Evolutionary conservation across 2,797 vertebrate species (phyloP).

Genomic region (Leptoclinus maculatus): DNA sequence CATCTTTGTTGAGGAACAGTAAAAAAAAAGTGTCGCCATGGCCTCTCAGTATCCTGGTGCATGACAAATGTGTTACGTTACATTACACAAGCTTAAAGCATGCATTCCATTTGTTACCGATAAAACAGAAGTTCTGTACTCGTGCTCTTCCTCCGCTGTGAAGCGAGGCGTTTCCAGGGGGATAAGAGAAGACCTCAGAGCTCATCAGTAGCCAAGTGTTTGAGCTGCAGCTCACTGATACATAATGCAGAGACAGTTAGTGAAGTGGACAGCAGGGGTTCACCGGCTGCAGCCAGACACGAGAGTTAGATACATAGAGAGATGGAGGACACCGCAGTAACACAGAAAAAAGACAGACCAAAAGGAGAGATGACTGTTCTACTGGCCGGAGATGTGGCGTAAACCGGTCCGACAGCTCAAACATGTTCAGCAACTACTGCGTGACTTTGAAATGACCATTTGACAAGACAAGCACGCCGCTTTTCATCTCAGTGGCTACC

Average conservation of each 20-base stretch:
- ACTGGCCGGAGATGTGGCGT: not conserved
- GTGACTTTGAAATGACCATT: slow-evolving; percentile 28
- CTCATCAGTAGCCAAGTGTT: slow-evolving; percentile 42
- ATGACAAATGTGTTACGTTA: not conserved
- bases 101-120: slow-evolving; percentile 26
- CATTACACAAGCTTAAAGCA: not conserved
- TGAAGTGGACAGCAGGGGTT: slow-evolving; percentile 51
- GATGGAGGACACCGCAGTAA: not conserved
- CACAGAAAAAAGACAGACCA: slow-evolving; percentile 6
- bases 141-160: not conserved
- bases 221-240: slow-evolving; percentile 47
- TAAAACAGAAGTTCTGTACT: slow-evolving; percentile 10
- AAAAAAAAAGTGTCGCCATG: slow-evolving; percentile 11
- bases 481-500: slow-evolving; percentile 46
- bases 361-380: slow-evolving; percentile 27
- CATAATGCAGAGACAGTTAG: slow-evolving; percentile 57
- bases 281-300: slow-evolving; percentile 19
- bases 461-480: slow-evolving; percentile 33
- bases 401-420: slow-evolving; percentile 35
- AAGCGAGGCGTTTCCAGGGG: slow-evolving; percentile 23
- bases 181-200: slow-evolving; percentile 40
- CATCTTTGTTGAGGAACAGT: slow-evolving; percentile 1
- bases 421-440: slow-evolving; percentile 35
- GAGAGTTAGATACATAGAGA: slow-evolving; percentile 13
- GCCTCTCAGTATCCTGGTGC: not conserved